phyloP scores from a whole-genome alignment of 2,888 invertebrate genomes.

The Ischnus inquisitorius region DNA sequence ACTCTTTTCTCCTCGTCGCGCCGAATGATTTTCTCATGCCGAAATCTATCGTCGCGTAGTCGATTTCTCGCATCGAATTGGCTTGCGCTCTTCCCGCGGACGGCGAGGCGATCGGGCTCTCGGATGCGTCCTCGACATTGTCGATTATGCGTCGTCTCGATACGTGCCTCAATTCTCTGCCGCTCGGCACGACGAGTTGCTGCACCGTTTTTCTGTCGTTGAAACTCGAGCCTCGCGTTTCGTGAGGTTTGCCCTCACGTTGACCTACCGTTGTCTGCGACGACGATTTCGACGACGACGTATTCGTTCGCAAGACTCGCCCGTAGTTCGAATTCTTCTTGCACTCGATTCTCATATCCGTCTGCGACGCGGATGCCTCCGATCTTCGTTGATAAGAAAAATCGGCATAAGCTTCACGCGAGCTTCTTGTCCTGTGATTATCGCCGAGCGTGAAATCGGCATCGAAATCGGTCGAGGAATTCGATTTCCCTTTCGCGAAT shows the following conservation, averaged over 20 bases:
- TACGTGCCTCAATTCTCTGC: slow-evolving; percentile 75
- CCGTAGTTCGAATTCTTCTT: slow-evolving; percentile 72
- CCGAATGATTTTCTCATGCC: slow-evolving; percentile 13
- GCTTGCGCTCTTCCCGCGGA: slow-evolving; percentile 21
- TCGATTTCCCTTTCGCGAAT: slow-evolving; percentile 58
- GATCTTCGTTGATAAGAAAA: slow-evolving; percentile 63
- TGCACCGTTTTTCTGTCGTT: slow-evolving; percentile 57
- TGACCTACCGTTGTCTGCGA: slow-evolving; percentile 49
- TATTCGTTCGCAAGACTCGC: slow-evolving; percentile 70
- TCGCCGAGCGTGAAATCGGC: slow-evolving; percentile 26
- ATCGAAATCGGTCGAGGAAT: slow-evolving; percentile 32
- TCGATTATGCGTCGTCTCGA: slow-evolving; percentile 81
- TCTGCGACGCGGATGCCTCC: slow-evolving; percentile 70
- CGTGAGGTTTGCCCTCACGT: slow-evolving; percentile 59
- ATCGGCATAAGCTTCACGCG: slow-evolving; percentile 71
- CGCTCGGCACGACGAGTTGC: slow-evolving; percentile 23
- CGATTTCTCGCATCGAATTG: slow-evolving; percentile 51
- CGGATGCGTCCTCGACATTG: slow-evolving; percentile 73
- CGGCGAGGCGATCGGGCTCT: neutral
- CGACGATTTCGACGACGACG: slow-evolving; percentile 63
- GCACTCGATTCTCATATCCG: slow-evolving; percentile 66
- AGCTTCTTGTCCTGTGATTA: slow-evolving; percentile 33
- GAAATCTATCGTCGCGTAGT: slow-evolving; percentile 59
- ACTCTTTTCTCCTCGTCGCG: slow-evolving; percentile 9
- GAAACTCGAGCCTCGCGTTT: slow-evolving; percentile 58